These are phyloP conservation scores for Ptyas mucosa DNA, from an alignment of 2,113 vertebrate species.

Conservation along the genomic window DNA sequence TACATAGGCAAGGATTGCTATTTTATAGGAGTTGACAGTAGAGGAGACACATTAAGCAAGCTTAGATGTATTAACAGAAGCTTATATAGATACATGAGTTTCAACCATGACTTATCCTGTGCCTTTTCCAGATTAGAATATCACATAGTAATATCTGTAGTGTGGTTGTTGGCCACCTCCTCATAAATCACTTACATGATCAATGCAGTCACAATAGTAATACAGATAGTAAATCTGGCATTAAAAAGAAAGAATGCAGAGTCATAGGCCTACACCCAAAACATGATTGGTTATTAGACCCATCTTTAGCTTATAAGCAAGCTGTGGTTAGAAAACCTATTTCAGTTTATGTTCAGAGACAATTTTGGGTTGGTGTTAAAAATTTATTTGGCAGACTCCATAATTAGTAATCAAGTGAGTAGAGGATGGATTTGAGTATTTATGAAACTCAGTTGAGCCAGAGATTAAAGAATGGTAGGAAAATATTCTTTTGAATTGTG, in stretches of 20 bases:
- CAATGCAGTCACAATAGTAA: neutral
- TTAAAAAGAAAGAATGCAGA: neutral
- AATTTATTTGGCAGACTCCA: neutral
- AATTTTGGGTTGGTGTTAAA: neutral
- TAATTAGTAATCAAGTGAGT: neutral
- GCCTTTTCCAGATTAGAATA: neutral
- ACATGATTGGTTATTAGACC: neutral
- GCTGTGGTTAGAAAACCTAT: neutral
- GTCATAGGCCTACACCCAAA: neutral
- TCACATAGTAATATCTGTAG: neutral
- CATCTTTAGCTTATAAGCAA: neutral
- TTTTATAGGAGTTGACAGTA: neutral
- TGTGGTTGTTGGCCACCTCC: neutral
- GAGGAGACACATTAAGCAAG: neutral
- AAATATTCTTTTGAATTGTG: neutral
- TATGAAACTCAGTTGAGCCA: neutral
- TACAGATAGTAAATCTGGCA: neutral
- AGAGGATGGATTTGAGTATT: neutral
- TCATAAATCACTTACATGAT: neutral
- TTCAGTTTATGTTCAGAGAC: neutral
- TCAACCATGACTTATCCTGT: neutral
- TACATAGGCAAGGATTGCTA: neutral
- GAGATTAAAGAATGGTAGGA: neutral
- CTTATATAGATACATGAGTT: neutral
- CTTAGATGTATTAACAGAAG: neutral